Evolutionary conservation across 2,113 vertebrate genomes (phyloP).

Genomic region (Prinia subflava): DNA sequence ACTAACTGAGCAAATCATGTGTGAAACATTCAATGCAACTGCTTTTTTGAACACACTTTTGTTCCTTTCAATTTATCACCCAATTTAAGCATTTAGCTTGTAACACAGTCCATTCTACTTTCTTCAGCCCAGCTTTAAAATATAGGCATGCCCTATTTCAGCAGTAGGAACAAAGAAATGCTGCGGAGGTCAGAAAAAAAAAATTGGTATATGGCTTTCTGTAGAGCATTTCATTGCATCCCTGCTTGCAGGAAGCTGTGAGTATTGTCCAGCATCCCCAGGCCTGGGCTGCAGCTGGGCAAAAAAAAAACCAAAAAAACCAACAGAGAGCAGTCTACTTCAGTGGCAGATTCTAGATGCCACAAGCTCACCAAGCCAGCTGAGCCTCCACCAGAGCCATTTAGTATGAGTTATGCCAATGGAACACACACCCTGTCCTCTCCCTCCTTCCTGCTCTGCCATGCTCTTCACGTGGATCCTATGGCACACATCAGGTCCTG

Average conservation of each 20-base stretch:
- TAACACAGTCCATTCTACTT: slow-evolving; percentile 30
- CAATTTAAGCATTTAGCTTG: slow-evolving; percentile 17
- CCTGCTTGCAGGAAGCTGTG: no score
- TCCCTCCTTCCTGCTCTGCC: not conserved
- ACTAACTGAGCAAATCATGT: not conserved
- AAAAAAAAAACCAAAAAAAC: no score
- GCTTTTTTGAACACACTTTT: not conserved
- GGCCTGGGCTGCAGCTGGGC: not conserved
- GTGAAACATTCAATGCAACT: not conserved
- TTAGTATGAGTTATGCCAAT: not conserved
- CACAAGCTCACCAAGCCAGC: not conserved
- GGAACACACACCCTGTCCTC: not conserved
- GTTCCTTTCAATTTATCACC: slow-evolving; percentile 34
- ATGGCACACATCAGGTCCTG: not conserved
- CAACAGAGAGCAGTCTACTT: not conserved
- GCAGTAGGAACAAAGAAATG: not conserved
- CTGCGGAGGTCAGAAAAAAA: not conserved
- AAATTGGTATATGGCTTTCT: not conserved
- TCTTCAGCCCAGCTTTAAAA: slow-evolving; percentile 19
- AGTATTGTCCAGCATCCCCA: not conserved
- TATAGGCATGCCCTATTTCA: not conserved
- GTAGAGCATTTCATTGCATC: not conserved
- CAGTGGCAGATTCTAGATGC: not conserved
- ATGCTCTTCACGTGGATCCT: accelerated
- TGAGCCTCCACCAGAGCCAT: not conserved